These are phyloP conservation scores for Vanessa atalanta DNA, from an alignment of 1,140 invertebrate species.

Conservation along the genomic window DNA sequence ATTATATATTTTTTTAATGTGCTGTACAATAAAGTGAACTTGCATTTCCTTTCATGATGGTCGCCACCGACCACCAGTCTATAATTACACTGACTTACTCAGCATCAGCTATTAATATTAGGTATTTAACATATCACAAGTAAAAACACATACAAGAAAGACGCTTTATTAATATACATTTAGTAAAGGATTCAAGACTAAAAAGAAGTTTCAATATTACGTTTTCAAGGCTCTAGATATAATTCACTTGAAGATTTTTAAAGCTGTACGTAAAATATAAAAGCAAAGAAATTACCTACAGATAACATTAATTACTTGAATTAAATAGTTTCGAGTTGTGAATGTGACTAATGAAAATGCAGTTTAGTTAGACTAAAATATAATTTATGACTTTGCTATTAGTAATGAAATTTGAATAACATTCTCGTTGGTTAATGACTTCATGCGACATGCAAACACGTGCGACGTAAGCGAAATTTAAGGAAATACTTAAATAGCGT, in stretches of 20 bases:
- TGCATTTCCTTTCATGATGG: no score
- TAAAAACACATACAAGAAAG: no score
- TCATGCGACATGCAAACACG: slow-evolving; percentile 13
- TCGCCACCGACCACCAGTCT: no score
- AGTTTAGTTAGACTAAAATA: neutral
- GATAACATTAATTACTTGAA: neutral
- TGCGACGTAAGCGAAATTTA: neutral
- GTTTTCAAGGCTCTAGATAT: neutral
- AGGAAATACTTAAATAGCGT: no score
- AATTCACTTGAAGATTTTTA: neutral
- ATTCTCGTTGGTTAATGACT: neutral
- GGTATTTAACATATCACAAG: no score
- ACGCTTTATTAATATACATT: neutral
- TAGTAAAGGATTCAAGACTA: neutral
- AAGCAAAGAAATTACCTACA: neutral
- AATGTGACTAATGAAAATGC: neutral
- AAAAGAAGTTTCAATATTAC: neutral
- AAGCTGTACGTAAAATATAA: slow-evolving; percentile 6
- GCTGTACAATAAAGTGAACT: no score
- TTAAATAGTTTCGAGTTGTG: neutral
- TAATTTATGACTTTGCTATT: neutral
- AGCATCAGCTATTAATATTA: no score
- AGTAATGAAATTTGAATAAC: neutral
- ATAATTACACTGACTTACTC: no score
- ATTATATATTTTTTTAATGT: no score